Percentiles rank a stretch among this genome's conserved stretches.
Evolutionary conservation across 2,888 invertebrate genomes (phyloP).

Genomic region (Timema podura): DNA sequence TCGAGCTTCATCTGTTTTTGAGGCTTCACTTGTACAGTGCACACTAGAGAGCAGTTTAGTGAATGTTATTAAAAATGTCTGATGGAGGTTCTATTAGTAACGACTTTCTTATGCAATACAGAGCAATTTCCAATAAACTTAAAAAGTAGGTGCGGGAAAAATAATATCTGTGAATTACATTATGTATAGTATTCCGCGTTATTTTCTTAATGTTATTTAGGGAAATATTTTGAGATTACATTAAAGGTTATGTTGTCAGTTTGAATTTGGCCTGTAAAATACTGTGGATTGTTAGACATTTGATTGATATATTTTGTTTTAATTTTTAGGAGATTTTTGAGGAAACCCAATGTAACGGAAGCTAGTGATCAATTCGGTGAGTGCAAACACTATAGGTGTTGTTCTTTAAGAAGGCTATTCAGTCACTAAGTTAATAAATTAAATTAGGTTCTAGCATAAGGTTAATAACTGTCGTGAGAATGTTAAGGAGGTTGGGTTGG

Average conservation of each 20-base stretch:
- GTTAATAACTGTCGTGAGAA: too few species aligned
- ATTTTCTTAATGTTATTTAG: not conserved
- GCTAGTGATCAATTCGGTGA: conserved; percentile 70
- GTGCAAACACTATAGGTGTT: conserved; percentile 25
- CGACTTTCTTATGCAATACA: conserved; percentile 66
- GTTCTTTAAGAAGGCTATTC: too few species aligned
- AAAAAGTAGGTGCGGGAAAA: conserved; percentile 57
- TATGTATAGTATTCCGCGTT: conserved; percentile 15
- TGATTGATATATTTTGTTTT: not conserved
- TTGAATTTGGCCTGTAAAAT: conserved; percentile 21
- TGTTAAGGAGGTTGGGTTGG: too few species aligned
- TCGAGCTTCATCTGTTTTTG: too few species aligned
- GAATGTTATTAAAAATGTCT: conserved; percentile 21
- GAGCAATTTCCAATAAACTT: conserved; percentile 65
- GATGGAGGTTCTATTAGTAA: conserved; percentile 41
- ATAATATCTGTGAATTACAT: conserved; percentile 15
- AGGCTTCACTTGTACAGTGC: too few species aligned
- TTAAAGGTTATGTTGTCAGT: not conserved
- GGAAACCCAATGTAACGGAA: conserved; percentile 74
- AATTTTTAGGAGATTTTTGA: conserved; percentile 60
- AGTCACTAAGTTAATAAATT: too few species aligned
- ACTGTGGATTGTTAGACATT: conserved; percentile 26
- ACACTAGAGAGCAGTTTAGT: too few species aligned
- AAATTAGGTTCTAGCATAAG: too few species aligned
- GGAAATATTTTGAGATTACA: not conserved